Percentiles rank a stretch among this genome's conserved stretches.
Conservation (phyloP, 2,113 vertebrate genomes). For the Cephalopterus ornatus region DNA sequence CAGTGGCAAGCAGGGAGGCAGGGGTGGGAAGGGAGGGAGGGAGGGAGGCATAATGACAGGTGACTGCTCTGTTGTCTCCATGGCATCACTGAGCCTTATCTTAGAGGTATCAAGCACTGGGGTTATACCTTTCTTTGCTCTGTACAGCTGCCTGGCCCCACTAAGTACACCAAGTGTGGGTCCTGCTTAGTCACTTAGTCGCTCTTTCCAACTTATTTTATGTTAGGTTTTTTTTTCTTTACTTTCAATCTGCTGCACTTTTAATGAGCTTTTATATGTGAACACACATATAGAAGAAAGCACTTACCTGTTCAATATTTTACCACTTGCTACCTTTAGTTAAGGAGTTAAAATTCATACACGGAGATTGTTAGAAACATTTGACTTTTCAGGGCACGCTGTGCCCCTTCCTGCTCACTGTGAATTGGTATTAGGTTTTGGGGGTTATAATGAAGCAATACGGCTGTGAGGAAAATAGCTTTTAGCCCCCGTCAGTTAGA, state of each 20-base stretch:
- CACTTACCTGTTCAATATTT: not conserved
- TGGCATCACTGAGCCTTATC: conserved; percentile 23
- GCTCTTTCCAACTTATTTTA: not conserved
- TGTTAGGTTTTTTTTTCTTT: not conserved
- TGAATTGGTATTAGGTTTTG: not conserved
- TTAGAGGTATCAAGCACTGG: not conserved
- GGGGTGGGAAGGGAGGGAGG: not conserved
- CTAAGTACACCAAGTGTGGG: not conserved
- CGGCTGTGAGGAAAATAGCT: not conserved
- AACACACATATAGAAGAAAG: not conserved
- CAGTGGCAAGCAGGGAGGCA: not conserved
- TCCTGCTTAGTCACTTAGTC: not conserved
- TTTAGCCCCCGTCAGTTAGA: not conserved
- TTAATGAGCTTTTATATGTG: not conserved
- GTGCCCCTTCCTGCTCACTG: not conserved
- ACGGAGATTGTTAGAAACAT: not conserved
- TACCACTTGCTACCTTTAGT: not conserved
- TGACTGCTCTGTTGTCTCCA: conserved; percentile 42
- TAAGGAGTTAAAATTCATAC: not conserved
- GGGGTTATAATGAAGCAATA: not conserved
- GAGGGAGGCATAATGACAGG: not conserved
- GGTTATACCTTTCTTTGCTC: not conserved
- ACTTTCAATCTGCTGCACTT: not conserved
- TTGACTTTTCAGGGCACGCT: not conserved
- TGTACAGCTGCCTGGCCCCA: not conserved